Base-by-base conservation (phyloP, 2,888 invertebrate genomes). In the Trichopoda pennipes region DNA sequence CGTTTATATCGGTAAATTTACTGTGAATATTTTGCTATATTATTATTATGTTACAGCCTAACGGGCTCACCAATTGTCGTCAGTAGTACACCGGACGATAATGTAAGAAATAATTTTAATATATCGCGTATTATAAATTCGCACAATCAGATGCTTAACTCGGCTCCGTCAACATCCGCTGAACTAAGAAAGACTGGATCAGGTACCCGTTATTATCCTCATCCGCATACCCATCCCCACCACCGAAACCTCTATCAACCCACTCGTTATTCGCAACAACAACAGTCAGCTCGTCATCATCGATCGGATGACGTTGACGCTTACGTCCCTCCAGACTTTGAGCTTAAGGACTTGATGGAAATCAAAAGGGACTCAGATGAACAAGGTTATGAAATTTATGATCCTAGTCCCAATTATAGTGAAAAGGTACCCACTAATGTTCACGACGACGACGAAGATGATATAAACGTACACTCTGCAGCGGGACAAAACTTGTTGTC, bases 41-140 rank as follows among this genome's bases (percentile, higher is more conserved):
- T 38, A 38, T 12, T 10, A n/a, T n/a, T 70, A 49, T 70, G 63
- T 70, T 75, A 55, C 63, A 90, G 90, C 85, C 85, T 80, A 14
- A 61, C 88, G 73, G 89, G 87, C 28, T 90, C 90, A n/a, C 90
- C 87, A 51, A 88, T 86, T 32, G 88, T 88, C 47, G 87, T 88
- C 47, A 90, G 88, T 86, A 90, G 90, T 84, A 90, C 90, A 8
- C 90, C 90, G 12, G 90, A 88, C 81, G 88, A 86, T 7, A 86
- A 88, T 23, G 86, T 87, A 58, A 86, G 86, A 79, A 85, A 86
- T 64, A 86, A 87, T 70, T 86, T 84, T 73, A 86, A 86, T 61
- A 84, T 84, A 32, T 85, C 86, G 19, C 85, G 86, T 81, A 84
- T 84, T 76, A 84, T 86, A 60, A 87, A 86, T 81, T 85, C 86